Evolutionary conservation across 2,888 invertebrate genomes (phyloP), one percentile per base, ranked within the genome.

Genomic region (Pollenia labialis): DNA sequence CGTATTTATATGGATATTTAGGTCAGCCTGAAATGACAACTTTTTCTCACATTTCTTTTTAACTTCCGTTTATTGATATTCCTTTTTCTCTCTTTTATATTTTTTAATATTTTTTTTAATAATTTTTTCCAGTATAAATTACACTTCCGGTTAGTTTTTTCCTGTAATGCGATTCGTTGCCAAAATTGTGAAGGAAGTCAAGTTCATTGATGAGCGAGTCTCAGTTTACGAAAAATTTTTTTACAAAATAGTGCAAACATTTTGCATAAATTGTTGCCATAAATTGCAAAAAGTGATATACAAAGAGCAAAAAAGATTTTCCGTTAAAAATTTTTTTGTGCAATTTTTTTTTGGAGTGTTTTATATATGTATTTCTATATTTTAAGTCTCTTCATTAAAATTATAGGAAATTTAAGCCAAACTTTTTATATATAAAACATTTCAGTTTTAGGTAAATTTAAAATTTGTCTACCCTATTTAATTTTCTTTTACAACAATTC

Each of bases 201-300:
- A 81, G 71, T 81, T 72, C 81, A 85, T 81, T 81, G 66, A 66
- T 72, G 68, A 76, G 14, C 69, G 58, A 48, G 69, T 62, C 64
- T 72, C n/a, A 16, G 11, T 68, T 32, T 16, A 10, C 32, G 50
- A 8, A 14, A 2, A 14, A 48, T 50, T 23, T 42, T 18, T 46
- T 46, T 18, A 12, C 12, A 42, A 18, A 56, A 56, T 23, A n/a
- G 23, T 16, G 50, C 40, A 52, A 4, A 44, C 40, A 74, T 46
- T 48, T 58, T 58, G 46, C 54, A 66, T 23, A 64, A 44, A 56
- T 16, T 54, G 14, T 66, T 54, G 16, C 23, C 42, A 54, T 11
- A 23, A 44, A 48, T 46, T 58, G 3, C 16, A 54, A 54, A 54
- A 16, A 8, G n/a, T 23, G 23, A 23, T 23, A 23, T 23, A 3